Evolutionary conservation across 2,888 invertebrate genomes (phyloP), one percentile per base, ranked within the genome.

Genomic region (Silvanus unidentatus): DNA sequence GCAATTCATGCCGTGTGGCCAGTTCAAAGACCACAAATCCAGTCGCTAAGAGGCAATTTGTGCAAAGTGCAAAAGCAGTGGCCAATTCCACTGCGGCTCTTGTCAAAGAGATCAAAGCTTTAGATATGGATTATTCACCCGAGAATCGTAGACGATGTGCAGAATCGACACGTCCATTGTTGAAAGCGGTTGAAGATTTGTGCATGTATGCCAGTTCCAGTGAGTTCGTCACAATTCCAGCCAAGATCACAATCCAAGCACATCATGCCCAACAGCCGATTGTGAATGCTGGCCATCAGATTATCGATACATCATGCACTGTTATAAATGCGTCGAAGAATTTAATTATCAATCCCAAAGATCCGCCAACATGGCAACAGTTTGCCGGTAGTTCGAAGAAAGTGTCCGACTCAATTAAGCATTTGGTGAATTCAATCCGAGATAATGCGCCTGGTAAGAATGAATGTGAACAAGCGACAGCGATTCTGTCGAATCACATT

Each of bases 51-150:
- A 75, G 95, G 27, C 96, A 96, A 71, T 97, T 99, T 71, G 96
- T 99, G 43, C 94, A 97, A 68, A 89, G 93, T 53, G 98, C 98
- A 43, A 95, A 96, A 70, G 95, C 97, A 63, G 94, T 99, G 1
- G 98, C 98, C 40, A 92, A 92, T 71, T 91, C 91, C 12, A 99
- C 99, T 1, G 91, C 96, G 0, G 83, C 84, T 52, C 79, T 99
- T 13, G 97, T 99, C 13, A 92, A 90, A 70, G 90, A 94, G 69
- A 96, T 98, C 61, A 98, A 97, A 75, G 86, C 82, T 0, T 70
- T 88, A 27, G 96, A 97, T 70, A 79, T 82, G 22, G 87, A 92
- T 62, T 93, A 91, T 59, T 85, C 84, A 10, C 85, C 88, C 55
- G 77, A 77, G 16, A 88, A 88, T 65, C 78, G 88, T 1, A 75